Base-by-base conservation (phyloP, 2,888 invertebrate genomes). In the Pristionchus exspectatus region DNA sequence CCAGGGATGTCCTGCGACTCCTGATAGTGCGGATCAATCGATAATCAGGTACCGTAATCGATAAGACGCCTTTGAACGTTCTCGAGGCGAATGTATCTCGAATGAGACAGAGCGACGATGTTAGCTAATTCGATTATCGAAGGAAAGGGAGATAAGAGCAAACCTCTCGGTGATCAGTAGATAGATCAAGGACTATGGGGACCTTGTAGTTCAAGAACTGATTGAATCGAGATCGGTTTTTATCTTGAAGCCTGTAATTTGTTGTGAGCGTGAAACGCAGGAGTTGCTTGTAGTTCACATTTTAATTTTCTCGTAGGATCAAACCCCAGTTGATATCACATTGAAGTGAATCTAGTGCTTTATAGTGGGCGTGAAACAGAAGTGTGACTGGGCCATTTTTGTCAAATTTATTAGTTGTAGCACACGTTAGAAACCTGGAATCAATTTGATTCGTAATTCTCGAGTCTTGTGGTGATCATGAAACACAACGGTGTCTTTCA, bases 21-120 rank as follows among this genome's bases (percentile, higher is more conserved):
- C 18, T 24, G 74, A 74, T 74, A 12, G 50, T 18, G n/a, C 21
- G 38, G 74, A 74, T 30, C 69, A 44, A 77, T 81, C 81, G 81
- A 81, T 44, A 50, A 54, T 81, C 81, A 81, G 81, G 81, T 81
- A 81, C 74, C 50, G 54, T 81, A 81, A 50, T 77, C 77, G 77
- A 77, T 77, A 10, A 77, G 33, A 16, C 50, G 81, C 12, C 44
- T 77, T 44, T 77, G 77, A 77, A 44, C 38, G 50, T 81, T 74
- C 74, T 74, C 74, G 74, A n/a, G 38, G 33, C 74, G 38, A 74
- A 72, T 44, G 5, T 54, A 2, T 77, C n/a, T 30, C 16, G 72
- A 27, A n/a, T 14, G 77, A 81, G 81, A 81, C n/a, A 50, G 81
- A n/a, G 72, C 30, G 72, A 72, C 33, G 30, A 72, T 30, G 38